These are phyloP conservation scores for Porites evermanni DNA, from an alignment of 92 coral and sea anemone species.

Conservation along the genomic window DNA sequence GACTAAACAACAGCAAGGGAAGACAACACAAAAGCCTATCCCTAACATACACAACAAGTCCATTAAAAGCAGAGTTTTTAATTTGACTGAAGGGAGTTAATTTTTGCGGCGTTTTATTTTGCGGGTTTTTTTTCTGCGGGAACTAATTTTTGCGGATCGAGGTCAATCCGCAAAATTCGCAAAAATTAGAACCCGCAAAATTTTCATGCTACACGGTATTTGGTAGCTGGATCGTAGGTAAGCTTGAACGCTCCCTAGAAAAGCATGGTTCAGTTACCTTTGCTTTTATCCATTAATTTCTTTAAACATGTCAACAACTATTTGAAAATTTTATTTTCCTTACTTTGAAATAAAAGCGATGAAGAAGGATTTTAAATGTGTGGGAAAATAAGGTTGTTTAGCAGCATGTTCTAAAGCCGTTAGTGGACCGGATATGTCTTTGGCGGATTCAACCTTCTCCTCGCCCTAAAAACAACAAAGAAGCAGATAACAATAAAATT, in stretches of 20 bases:
- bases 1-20: too few relatives aligned
- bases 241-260: background rate
- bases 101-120: too few relatives aligned
- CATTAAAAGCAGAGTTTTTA: too few relatives aligned
- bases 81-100: too few relatives aligned
- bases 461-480: slow-evolving; percentile 75
- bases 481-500: background rate
- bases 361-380: slow-evolving; percentile 80
- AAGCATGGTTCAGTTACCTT: background rate
- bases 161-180: too few relatives aligned
- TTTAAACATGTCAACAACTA: background rate
- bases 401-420: slow-evolving; percentile 84
- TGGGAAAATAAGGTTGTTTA: slow-evolving; percentile 89
- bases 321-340: too few relatives aligned
- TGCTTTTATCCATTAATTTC: background rate
- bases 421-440: slow-evolving; percentile 87
- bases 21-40: too few relatives aligned
- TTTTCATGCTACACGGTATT: too few relatives aligned
- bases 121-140: too few relatives aligned
- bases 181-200: too few relatives aligned
- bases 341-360: slow-evolving; percentile 92
- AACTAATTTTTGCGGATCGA: too few relatives aligned
- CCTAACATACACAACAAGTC: too few relatives aligned
- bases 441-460: slow-evolving; percentile 80
- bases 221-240: background rate